Evolutionary conservation across 2,797 vertebrate species (phyloP), one percentile per base, ranked within the genome.

Genomic region (Spinibarbus caldwelli): DNA sequence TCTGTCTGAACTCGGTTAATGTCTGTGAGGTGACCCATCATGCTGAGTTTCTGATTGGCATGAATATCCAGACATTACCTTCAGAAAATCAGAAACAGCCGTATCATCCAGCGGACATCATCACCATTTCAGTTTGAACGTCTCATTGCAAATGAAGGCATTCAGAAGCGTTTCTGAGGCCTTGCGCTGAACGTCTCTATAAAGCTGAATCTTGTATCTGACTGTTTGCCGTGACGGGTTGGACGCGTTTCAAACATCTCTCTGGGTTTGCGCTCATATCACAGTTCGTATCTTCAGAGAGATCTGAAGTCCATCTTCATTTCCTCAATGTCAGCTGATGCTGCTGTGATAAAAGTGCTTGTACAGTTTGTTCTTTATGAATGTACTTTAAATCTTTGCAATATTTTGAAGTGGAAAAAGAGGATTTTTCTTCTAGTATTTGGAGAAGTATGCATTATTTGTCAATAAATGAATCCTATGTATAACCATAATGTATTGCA

Each of bases 11-110:
- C 43, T 36, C 29, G 8, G 62, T 26, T 49, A n/a, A 81, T 54
- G 23, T 81, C 31, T 1, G 21, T 14, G 47, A 68, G 71, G 80
- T 43, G 66, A 29, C 34, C 34, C 6, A 3, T 57, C 80, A 29
- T 41, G 80, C 80, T 81, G 80, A 0, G 80, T 54, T 81, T 57
- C 49, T 57, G 67, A 81, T 71, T 49, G 45, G 45, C 64, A 34
- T 0, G 21, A 15, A 34, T n/a, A 52, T 57, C 17, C 41, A 57
- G 31, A 57, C 62, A 52, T 81, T 29, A 29, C 5, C 21, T 72
- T 54, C 62, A 34, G 14, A 31, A 31, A 64, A 64, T n/a, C 29
- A 34, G 31, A 57, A n/a, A 38, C 0, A 17, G 23, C 4, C 11
- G 9, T 57, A n/a, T 57, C 54, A 57, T n/a, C 23, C 54, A 5